Base-by-base conservation (phyloP, 2,888 invertebrate genomes). In the Rhopalosiphum nymphaeae region DNA sequence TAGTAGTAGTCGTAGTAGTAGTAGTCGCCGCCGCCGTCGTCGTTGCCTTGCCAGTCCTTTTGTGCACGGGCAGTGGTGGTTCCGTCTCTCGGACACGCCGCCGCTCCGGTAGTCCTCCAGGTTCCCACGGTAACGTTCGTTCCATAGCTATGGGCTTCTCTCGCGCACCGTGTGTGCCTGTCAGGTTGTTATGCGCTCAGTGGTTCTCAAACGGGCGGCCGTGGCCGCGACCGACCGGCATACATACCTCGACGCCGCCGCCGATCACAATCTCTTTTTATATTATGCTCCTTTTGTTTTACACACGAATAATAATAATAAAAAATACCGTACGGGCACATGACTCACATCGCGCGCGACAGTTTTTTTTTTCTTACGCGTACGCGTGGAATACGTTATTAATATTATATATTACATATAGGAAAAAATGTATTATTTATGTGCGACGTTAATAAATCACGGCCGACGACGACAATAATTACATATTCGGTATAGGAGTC, bases 51-150 rank as follows among this genome's bases (percentile, higher is more conserved):
- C 93, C 94, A 86, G 94, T 94, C 94, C 94, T 94, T 94, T 94
- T 94, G 94, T 94, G 94, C 94, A 87, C 91, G 42, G 53, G 92
- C 92, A 84, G 78, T 44, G 61, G 92, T 88, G 92, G 92, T 93
- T 93, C 61, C 94, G 90, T 94, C 91, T 93, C 93, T 94, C 94
- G 94, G 94, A 94, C 91, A 94, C 94, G 94, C 90, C 89, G 92
- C 84, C 84, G 89, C 94, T 94, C 85, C 94, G 94, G 94, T 94
- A 94, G 94, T 94, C 94, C 94, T 91, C 91, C 94, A 94, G 94
- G 94, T 94, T 94, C 94, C 94, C 94, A 94, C 94, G 94, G 94
- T 94, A 94, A 94, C 94, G 94, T 94, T 94, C 94, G 94, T 94
- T 94, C 94, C 94, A 94, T 94, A 94, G 94, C 94, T 94, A 86